Conservation (phyloP, 2,797 vertebrate species). For the Naso thynnoides region DNA sequence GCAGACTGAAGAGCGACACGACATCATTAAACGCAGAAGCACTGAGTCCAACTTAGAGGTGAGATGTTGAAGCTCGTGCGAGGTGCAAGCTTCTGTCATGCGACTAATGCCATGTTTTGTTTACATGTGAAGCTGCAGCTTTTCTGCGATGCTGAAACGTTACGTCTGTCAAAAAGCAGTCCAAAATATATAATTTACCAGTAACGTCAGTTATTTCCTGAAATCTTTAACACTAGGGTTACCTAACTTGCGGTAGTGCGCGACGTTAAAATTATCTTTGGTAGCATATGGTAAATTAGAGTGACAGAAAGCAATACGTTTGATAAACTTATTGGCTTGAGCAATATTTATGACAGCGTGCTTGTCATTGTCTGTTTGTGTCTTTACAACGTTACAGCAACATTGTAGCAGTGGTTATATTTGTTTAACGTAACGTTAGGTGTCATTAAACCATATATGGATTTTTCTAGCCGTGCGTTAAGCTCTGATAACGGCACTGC, state of each 20-base stretch:
- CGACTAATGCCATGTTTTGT: constrained; percentile 10
- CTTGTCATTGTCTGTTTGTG: not conserved
- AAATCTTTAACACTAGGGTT: no score
- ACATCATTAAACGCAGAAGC: constrained; percentile 70
- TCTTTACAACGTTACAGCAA: no score
- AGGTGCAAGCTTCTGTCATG: not conserved
- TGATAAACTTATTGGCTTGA: not conserved
- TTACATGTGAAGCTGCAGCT: not conserved
- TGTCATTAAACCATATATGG: no score
- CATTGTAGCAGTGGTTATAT: not conserved
- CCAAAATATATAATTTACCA: no score
- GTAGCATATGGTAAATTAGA: no score
- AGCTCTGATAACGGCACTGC: no score
- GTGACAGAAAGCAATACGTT: not conserved
- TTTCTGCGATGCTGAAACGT: not conserved
- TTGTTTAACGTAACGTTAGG: no score
- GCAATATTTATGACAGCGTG: no score
- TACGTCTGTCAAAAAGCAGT: not conserved
- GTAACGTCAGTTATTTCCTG: no score
- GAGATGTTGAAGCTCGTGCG: not conserved
- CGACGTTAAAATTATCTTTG: no score
- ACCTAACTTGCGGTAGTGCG: no score
- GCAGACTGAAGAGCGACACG: constrained; percentile 67
- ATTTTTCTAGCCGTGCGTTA: no score
- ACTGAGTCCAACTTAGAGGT: constrained; percentile 72